phyloP scores from a whole-genome alignment of 2,113 vertebrate species.

The Macaca mulatta region DNA sequence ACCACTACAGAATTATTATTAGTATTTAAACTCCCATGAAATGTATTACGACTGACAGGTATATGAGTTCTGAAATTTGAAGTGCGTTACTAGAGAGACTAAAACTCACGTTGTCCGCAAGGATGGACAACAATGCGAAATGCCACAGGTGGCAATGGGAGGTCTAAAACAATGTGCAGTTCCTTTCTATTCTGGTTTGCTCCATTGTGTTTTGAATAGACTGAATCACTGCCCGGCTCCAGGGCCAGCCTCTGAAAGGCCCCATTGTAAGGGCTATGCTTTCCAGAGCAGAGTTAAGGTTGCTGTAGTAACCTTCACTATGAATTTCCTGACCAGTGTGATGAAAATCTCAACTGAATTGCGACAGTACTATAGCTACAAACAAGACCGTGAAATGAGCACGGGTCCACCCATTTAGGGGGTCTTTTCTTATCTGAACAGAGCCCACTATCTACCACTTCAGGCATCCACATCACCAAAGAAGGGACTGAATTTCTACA shows the following conservation, averaged over 20 bases:
- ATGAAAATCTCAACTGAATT: slow-evolving; percentile 58
- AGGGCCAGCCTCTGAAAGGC: slow-evolving; percentile 61
- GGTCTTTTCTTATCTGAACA: slow-evolving; percentile 15
- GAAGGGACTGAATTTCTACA: not conserved
- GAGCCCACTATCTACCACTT: not conserved
- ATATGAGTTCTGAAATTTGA: not conserved
- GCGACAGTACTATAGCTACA: slow-evolving; percentile 37
- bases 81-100: not conserved
- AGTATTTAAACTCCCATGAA: not conserved
- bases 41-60: not conserved
- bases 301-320: slow-evolving; percentile 73
- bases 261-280: slow-evolving; percentile 68
- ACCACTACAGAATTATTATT: not conserved
- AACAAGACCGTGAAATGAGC: not conserved
- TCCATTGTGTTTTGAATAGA: slow-evolving; percentile 68
- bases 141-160: not conserved
- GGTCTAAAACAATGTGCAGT: slow-evolving; percentile 27
- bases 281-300: slow-evolving; percentile 52
- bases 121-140: not conserved
- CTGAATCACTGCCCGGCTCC: slow-evolving; percentile 53
- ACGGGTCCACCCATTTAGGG: not conserved
- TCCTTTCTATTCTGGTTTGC: slow-evolving; percentile 63
- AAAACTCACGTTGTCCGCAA: not conserved
- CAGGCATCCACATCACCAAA: not conserved
- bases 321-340: slow-evolving; percentile 69